phyloP scores from a whole-genome alignment of 2,797 vertebrate species.

The Hippoglossus hippoglossus region DNA sequence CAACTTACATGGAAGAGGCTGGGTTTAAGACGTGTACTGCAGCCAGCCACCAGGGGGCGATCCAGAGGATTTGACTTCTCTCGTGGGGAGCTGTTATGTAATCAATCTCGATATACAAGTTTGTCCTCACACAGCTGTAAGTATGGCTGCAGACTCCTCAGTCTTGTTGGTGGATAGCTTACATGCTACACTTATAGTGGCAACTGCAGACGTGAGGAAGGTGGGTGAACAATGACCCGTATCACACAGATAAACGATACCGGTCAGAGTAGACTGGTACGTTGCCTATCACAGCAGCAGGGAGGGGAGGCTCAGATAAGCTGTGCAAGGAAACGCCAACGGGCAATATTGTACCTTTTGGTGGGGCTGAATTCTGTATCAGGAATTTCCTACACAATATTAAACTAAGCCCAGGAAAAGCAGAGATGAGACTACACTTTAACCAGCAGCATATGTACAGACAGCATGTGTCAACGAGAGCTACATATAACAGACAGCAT shows the following conservation, averaged over 20 bases:
- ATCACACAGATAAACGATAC: background rate
- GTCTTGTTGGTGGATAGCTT: background rate
- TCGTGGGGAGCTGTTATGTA: no score
- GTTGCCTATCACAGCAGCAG: constrained; percentile 43
- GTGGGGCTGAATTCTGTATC: constrained; percentile 24
- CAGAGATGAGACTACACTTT: constrained; percentile 23
- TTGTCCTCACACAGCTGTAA: no score
- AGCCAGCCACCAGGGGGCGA: no score
- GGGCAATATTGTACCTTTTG: constrained; percentile 33
- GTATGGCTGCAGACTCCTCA: background rate
- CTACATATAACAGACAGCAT: constrained; percentile 42
- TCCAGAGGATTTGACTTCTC: no score
- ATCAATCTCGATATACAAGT: no score
- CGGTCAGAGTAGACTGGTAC: constrained; percentile 6
- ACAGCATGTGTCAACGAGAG: constrained; percentile 37
- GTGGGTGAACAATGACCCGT: background rate
- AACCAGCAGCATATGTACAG: constrained; percentile 28
- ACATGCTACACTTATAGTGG: background rate
- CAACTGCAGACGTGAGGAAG: background rate
- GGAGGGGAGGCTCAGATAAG: constrained; percentile 31
- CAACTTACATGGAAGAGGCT: no score
- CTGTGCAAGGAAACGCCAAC: constrained; percentile 11
- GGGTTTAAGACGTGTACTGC: no score
- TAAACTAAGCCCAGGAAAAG: constrained; percentile 32
- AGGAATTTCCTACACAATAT: constrained; percentile 48